Evolutionary conservation across 2,113 vertebrate species (phyloP).

Genomic region (Albula glossodonta): DNA sequence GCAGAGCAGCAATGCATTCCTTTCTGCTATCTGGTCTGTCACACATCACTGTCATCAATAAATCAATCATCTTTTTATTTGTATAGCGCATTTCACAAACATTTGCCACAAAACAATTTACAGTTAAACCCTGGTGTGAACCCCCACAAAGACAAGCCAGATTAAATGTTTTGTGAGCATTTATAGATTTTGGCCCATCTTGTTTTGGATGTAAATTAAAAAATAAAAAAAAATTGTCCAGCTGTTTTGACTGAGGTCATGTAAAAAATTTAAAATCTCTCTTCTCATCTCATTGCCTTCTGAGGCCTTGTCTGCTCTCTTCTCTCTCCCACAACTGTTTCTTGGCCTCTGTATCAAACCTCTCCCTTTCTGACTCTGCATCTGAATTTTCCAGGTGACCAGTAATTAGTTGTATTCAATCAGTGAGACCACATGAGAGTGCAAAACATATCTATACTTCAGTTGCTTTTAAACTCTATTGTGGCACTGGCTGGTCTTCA

Average conservation of each 20-base stretch:
- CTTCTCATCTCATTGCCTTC: conserved; percentile 9
- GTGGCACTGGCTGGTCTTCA: conserved; percentile 15
- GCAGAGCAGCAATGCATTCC: too few relatives aligned
- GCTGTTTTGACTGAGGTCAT: conserved; percentile 50
- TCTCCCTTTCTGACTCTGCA: conserved; percentile 11
- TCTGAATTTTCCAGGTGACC: conserved; percentile 17
- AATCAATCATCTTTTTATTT: too few relatives aligned
- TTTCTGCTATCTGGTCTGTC: too few relatives aligned
- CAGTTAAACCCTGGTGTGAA: too few relatives aligned
- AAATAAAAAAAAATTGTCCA: conserved; percentile 33
- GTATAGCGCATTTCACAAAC: too few relatives aligned
- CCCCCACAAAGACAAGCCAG: neutral
- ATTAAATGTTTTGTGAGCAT: conserved; percentile 2
- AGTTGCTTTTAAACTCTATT: conserved; percentile 4
- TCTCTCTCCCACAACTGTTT: conserved; percentile 17
- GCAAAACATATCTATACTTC: conserved; percentile 8
- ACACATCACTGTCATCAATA: too few relatives aligned
- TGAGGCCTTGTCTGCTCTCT: neutral
- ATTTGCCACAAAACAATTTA: too few relatives aligned
- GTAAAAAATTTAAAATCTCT: neutral
- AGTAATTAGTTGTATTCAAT: conserved; percentile 15
- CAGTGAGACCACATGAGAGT: neutral
- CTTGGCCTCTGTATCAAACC: conserved; percentile 27
- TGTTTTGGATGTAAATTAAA: conserved; percentile 35
- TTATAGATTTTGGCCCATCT: neutral